A percentile compares a stretch with the other conserved stretches of the same genome.
phyloP scores from a whole-genome alignment of 2,888 invertebrate species.

The Epinotia bilunana region DNA sequence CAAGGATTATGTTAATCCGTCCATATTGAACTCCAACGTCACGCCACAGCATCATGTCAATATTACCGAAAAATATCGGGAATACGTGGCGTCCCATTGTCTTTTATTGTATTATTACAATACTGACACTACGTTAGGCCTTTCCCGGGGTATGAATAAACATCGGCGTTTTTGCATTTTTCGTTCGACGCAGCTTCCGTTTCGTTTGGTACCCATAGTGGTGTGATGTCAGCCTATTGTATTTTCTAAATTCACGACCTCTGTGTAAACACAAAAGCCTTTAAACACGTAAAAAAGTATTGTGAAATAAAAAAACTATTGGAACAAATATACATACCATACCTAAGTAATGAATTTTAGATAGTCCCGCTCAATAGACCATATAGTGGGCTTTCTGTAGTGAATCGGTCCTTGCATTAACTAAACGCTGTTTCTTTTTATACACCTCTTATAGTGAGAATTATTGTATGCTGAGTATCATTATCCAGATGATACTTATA shows the following conservation, averaged over 20 bases:
- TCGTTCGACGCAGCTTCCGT: constrained; percentile 18
- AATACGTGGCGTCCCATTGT: constrained; percentile 17
- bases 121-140: constrained; percentile 23
- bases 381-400: too few relatives aligned
- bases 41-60: neutral
- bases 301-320: too few relatives aligned
- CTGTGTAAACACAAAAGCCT: neutral
- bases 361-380: too few relatives aligned
- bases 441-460: too few relatives aligned
- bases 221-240: constrained; percentile 19
- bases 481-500: too few relatives aligned
- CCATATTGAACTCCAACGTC: too few relatives aligned
- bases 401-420: too few relatives aligned
- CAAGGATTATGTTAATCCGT: too few relatives aligned
- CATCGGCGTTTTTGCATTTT: constrained; percentile 29
- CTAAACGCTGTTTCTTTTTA: too few relatives aligned
- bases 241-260: constrained; percentile 16
- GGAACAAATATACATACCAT: too few relatives aligned
- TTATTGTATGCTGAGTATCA: too few relatives aligned
- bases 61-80: constrained; percentile 4
- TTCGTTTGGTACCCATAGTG: constrained; percentile 13
- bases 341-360: too few relatives aligned
- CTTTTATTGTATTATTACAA: constrained; percentile 26
- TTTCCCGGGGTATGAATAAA: constrained; percentile 24
- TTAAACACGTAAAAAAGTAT: neutral